These are phyloP conservation scores for Syrmaticus mikado DNA, from an alignment of 2,113 vertebrate genomes.

Conservation along the genomic window DNA sequence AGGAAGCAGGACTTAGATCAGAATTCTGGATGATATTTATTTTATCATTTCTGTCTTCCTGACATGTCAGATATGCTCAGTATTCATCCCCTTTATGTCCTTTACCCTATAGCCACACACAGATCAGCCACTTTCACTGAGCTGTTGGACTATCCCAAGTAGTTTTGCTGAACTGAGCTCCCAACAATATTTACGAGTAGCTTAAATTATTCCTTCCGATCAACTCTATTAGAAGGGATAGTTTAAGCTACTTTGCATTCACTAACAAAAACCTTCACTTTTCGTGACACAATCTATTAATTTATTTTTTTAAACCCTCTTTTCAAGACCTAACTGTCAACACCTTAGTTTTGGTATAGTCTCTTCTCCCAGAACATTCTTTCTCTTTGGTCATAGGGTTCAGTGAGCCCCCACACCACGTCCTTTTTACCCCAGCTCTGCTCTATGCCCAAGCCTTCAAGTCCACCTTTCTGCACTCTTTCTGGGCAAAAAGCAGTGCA, in stretches of 20 bases:
- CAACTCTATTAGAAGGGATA: background rate
- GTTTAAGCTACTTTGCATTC: background rate
- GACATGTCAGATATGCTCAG: background rate
- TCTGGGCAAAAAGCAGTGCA: background rate
- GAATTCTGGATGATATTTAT: background rate
- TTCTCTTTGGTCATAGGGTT: background rate
- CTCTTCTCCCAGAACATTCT: background rate
- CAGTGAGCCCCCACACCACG: fast-evolving
- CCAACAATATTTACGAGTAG: background rate
- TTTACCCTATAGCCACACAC: background rate
- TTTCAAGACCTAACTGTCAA: background rate
- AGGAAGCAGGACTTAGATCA: background rate
- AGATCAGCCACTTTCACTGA: background rate
- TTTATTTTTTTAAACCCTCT: background rate
- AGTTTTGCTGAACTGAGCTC: background rate
- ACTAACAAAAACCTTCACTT: background rate
- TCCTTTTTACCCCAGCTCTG: background rate
- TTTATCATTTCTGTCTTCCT: background rate
- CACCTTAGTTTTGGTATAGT: background rate
- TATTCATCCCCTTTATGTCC: background rate
- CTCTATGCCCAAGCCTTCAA: background rate
- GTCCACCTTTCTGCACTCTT: background rate
- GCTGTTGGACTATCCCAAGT: background rate
- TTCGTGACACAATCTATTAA: background rate
- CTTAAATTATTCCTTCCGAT: background rate